phyloP scores from a whole-genome alignment of 2,113 vertebrate genomes.

The Myotis davidii region DNA sequence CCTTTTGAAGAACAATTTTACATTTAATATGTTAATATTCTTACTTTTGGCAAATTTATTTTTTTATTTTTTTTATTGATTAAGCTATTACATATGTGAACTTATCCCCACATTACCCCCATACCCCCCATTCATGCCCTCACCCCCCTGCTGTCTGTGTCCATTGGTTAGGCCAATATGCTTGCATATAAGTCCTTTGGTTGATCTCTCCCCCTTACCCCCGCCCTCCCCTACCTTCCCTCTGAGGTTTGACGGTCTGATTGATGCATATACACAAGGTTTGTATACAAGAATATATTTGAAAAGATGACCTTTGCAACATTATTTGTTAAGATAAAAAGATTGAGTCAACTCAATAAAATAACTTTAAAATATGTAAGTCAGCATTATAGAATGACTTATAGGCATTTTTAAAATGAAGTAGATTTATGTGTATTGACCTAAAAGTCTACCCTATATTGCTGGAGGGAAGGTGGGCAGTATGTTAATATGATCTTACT shows the following conservation, averaged over 20 bases:
- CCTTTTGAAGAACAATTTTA: not conserved
- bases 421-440: not conserved
- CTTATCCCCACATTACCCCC: too few species aligned
- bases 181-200: too few species aligned
- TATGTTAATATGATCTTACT: not conserved
- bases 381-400: not conserved
- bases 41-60: not conserved
- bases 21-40: not conserved
- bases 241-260: too few species aligned
- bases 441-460: not conserved
- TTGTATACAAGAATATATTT: not conserved
- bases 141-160: too few species aligned
- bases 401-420: not conserved
- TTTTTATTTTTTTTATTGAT: too few species aligned
- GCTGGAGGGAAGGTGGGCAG: accelerated
- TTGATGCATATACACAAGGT: not conserved
- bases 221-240: too few species aligned
- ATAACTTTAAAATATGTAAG: conserved; percentile 1
- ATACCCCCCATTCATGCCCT: too few species aligned
- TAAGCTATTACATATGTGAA: too few species aligned
- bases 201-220: too few species aligned
- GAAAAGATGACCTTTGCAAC: not conserved
- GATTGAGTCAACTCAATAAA: not conserved
- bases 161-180: too few species aligned
- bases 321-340: not conserved